Evolutionary conservation across 2,888 invertebrate species (phyloP), one percentile per base, ranked within the genome.

Genomic region (Copidosoma aretas): DNA sequence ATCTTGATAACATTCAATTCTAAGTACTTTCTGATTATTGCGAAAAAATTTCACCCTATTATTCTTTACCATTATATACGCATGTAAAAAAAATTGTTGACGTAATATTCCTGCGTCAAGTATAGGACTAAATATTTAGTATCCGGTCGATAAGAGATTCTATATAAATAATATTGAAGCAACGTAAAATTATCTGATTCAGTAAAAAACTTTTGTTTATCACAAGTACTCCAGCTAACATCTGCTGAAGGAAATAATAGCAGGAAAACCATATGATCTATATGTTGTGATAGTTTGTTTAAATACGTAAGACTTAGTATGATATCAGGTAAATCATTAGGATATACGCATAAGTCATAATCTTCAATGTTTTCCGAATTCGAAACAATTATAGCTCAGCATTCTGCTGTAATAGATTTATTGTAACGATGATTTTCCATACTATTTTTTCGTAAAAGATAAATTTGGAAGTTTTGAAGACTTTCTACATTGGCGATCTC

Each of bases 201-300:
- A 25, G 15, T 51, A 32, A 17, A 19, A 10, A n/a, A 54, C n/a
- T n/a, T n/a, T n/a, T n/a, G n/a, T 57, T 19, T 21, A 21, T 54
- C 61, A 5, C 41, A 19, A 15, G 49, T 57, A 53, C 52, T 64
- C 64, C 61, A 69, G 5, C 69, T 61, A 41, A 65, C 60, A 64
- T 68, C 68, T 1, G 25, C 64, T 24, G 12, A n/a, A n/a, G 64
- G 64, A 56, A 68, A 64, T 14, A 68, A n/a, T 46, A 0, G 60
- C n/a, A n/a, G 68, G 51, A 60, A 68, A 22, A 60, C 64, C 68
- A 68, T 68, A 5, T 60, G 64, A 51, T 64, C 60, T 14, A 64
- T 56, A 57, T 68, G 60, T 8, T 49, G 64, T n/a, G 68, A 64
- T 57, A 64, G 56, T 43, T 60, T 60, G 56, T 60, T 68, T 24